phyloP scores from a whole-genome alignment of 2,888 invertebrate genomes.

The Sarcophaga variegata region DNA sequence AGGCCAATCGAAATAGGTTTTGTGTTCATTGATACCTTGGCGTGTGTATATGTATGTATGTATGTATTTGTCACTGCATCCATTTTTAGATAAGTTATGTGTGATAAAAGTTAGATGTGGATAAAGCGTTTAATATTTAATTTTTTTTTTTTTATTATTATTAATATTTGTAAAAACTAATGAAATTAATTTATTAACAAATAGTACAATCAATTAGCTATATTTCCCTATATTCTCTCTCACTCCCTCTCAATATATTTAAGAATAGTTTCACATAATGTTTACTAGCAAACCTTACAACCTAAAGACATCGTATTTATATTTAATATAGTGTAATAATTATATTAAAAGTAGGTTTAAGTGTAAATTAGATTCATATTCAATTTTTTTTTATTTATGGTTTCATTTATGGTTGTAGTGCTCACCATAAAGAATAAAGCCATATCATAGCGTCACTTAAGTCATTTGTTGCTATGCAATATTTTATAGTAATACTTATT shows the following conservation, averaged over 20 bases:
- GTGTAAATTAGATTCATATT: slow-evolving; percentile 11
- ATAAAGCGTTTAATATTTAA: too few relatives aligned
- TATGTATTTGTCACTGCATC: too few relatives aligned
- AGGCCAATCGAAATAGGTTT: too few relatives aligned
- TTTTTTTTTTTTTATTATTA: background rate
- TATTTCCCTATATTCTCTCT: too few relatives aligned
- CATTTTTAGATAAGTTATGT: too few relatives aligned
- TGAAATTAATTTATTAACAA: background rate
- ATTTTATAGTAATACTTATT: slow-evolving; percentile 37
- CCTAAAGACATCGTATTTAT: background rate
- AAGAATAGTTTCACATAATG: background rate
- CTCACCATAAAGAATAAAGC: slow-evolving; percentile 14
- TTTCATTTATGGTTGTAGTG: slow-evolving; percentile 35
- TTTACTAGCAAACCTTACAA: slow-evolving; percentile 10
- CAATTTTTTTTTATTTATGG: background rate
- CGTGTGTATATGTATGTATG: too few relatives aligned
- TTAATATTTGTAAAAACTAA: background rate
- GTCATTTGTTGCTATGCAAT: slow-evolving; percentile 67
- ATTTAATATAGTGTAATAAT: slow-evolving; percentile 17
- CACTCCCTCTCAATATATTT: background rate
- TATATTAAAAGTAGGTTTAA: slow-evolving; percentile 13
- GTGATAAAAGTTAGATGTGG: too few relatives aligned
- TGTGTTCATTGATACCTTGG: too few relatives aligned
- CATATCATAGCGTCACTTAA: slow-evolving; percentile 40
- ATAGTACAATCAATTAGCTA: slow-evolving; percentile 34